These are phyloP conservation scores for Dasypolia templi DNA, from an alignment of 2,888 invertebrate genomes.

Conservation along the genomic window DNA sequence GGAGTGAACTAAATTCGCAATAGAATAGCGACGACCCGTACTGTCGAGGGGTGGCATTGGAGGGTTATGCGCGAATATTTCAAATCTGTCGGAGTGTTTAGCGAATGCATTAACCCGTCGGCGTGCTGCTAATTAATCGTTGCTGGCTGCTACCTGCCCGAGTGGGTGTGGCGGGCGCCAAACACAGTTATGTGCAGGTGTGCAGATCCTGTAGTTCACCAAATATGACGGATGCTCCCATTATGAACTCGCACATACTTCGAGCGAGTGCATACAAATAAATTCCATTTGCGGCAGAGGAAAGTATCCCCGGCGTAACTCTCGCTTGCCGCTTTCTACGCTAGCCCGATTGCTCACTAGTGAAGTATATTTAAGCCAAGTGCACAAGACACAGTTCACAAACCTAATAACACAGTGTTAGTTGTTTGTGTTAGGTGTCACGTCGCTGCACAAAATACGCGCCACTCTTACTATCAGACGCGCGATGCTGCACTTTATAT, in stretches of 20 bases:
- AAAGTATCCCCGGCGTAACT: no score
- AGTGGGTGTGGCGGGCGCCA: background rate
- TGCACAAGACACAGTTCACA: slow-evolving; percentile 45
- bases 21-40: slow-evolving; percentile 60
- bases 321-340: background rate
- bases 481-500: slow-evolving; percentile 14
- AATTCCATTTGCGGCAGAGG: slow-evolving; percentile 5
- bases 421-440: slow-evolving; percentile 35
- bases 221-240: background rate
- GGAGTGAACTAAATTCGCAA: slow-evolving; percentile 65
- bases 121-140: slow-evolving; percentile 32
- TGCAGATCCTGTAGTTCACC: background rate
- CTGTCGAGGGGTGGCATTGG: slow-evolving; percentile 6
- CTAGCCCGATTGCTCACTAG: slow-evolving; percentile 6
- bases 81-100: slow-evolving; percentile 65
- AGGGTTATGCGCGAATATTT: slow-evolving; percentile 61
- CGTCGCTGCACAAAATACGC: slow-evolving; percentile 3
- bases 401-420: slow-evolving; percentile 50
- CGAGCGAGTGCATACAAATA: background rate
- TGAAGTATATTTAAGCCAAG: slow-evolving; percentile 42
- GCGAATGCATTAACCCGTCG: slow-evolving; percentile 59
- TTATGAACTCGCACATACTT: background rate
- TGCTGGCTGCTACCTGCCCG: background rate
- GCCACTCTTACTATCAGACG: background rate
- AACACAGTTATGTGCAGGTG: background rate